Base-by-base conservation (phyloP, 2,113 vertebrate genomes). In the Siniperca chuatsi region DNA sequence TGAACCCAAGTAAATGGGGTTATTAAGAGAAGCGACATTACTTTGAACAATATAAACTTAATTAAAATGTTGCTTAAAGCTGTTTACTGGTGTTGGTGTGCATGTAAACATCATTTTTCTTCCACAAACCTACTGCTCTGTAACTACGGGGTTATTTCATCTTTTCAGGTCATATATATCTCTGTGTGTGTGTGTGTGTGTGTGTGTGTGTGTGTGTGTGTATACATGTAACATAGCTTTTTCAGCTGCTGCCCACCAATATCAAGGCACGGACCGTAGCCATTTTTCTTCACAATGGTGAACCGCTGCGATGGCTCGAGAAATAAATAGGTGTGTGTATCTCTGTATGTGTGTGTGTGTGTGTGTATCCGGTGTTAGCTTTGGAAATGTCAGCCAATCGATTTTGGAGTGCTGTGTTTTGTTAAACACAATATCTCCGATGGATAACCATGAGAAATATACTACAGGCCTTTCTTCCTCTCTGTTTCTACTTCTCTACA, bases 381-480 rank as follows among this genome's bases (percentile, higher is more conserved):
- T 46, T 74, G 61, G 77, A 92, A 91, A 89, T 84, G 81, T 86
- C 86, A 92, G 77, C 68, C 71, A 48, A 92, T 91, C 75, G 78
- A 85, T 91, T 84, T 66, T 40, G 25, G n/a, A 12, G 4, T 46
- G 66, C 25, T 66, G 40, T 50, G 66, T 74, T 89, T 90, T 81
- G 70, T 73, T 81, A 76, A 77, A 87, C 80, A 87, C 76, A 73
- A 64, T 73, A 86, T 78, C 68, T 60, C 48, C 2, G 23, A 89
- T 54, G 67, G 74, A 80, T 18, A 57, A 55, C 60, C 70, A 61
- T 6, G 48, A 76, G 35, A 71, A 68, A 76, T 55, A 55, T 13
- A 75, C 11, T 8, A 5, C 29, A 21, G 50, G 1, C 20, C 13
- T 61, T 23, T 40, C 61, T 37, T 8, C n/a, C 6, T 44, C 25